Evolutionary conservation across 2,797 vertebrate species (phyloP).

Genomic region (Vipera latastei): DNA sequence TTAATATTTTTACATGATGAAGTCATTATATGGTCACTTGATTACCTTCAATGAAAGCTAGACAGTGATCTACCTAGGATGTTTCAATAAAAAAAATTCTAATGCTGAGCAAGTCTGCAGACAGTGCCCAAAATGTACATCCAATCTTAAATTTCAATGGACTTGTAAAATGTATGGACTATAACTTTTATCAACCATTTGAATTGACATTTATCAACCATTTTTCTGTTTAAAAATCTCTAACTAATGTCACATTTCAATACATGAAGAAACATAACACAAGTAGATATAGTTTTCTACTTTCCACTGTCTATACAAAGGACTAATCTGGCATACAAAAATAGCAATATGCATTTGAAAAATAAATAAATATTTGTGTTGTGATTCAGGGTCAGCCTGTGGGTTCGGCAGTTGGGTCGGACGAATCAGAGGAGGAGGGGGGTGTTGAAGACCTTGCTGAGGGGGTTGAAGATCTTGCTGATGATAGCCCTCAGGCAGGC

Average conservation of each 20-base stretch:
- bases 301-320: neutral
- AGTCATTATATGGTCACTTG: neutral
- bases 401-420: too few relatives aligned
- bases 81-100: neutral
- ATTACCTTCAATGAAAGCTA: neutral
- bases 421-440: too few relatives aligned
- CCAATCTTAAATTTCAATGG: neutral
- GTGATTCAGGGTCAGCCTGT: too few relatives aligned
- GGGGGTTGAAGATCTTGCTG: too few relatives aligned
- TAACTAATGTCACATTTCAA: neutral
- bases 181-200: neutral
- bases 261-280: neutral
- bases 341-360: too few relatives aligned
- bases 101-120: neutral
- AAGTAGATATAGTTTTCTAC: neutral
- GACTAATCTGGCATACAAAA: neutral
- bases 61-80: neutral
- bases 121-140: neutral
- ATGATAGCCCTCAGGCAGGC: too few relatives aligned
- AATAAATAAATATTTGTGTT: neutral
- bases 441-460: too few relatives aligned
- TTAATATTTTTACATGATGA: neutral
- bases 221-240: neutral
- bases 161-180: neutral
- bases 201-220: neutral